These are phyloP conservation scores for Cyprinus carpio DNA, from an alignment of 2,113 vertebrate species.

Conservation along the genomic window DNA sequence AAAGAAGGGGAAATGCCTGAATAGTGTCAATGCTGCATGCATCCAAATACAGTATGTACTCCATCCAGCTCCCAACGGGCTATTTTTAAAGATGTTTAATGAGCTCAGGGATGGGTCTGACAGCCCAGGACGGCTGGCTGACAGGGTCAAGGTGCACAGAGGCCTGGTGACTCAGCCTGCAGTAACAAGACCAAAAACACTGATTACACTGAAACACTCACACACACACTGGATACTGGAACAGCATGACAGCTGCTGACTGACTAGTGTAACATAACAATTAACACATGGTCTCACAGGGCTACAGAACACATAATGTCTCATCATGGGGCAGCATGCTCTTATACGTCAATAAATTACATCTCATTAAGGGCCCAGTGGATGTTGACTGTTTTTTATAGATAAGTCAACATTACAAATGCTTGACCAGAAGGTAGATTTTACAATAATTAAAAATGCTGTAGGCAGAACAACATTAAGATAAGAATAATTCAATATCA, in stretches of 20 bases:
- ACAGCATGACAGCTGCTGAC: not conserved
- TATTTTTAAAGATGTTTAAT: slow-evolving; percentile 64
- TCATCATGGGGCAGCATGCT: not conserved
- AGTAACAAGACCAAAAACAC: slow-evolving; percentile 55
- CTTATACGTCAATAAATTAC: not conserved
- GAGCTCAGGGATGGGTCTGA: slow-evolving; percentile 42
- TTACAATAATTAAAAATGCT: not conserved
- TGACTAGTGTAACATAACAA: not conserved
- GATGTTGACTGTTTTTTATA: not conserved
- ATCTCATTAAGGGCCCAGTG: not conserved
- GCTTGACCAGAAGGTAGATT: not conserved
- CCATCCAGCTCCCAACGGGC: slow-evolving; percentile 23
- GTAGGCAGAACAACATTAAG: not conserved
- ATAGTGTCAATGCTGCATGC: not conserved
- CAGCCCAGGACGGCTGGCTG: slow-evolving; percentile 47
- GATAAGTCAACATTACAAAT: not conserved
- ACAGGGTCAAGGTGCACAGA: slow-evolving; percentile 62
- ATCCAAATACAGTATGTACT: not conserved
- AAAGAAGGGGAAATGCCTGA: slow-evolving; percentile 22
- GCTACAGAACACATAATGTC: not conserved
- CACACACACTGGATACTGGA: slow-evolving; percentile 15
- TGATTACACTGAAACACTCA: slow-evolving; percentile 18
- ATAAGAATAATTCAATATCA: not conserved
- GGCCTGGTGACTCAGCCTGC: slow-evolving; percentile 52
- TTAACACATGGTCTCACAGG: not conserved